Base-by-base conservation (phyloP, 1,140 invertebrate genomes). In the Tetramorium simillimum region DNA sequence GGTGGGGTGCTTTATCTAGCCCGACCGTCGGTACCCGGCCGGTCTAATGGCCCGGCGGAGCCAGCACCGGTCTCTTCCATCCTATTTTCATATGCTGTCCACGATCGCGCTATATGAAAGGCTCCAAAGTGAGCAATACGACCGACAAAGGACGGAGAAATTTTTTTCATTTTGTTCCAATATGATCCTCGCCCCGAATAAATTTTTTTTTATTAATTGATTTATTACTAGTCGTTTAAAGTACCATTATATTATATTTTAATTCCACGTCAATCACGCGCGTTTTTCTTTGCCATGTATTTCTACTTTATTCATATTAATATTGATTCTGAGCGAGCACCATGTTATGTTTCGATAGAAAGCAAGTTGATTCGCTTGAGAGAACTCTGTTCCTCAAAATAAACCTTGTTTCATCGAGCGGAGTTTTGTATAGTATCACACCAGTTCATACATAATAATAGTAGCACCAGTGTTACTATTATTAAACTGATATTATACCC, bases 1-100 rank as follows among this genome's bases (percentile, higher is more conserved):
- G 84, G 75, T 65, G 88, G 87, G 85, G 84, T 33, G 88, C 73
- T 92, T 87, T 91, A 91, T 92, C 88, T 87, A 81, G 70, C 51
- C 40, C 24, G 81, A 84, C 62, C 65, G 60, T 78, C 73, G 43
- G 56, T 67, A 67, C 65, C 76, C 67, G 65, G 63, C 65, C 33
- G 37, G 75, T n/a, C 88, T 85, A 90, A 90, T 90, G 86, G 70
- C 69, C 43, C 43, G 86, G 65, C 69, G 46, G 51, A 86, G 73
- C 76, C 77, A 75, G 53, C 63, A 81, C 70, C 60, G 60, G 60
- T 62, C 72, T 63, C 62, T 40, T 72, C 77, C 78, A 86, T 89
- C 76, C 46, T 58, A 62, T 87, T 88, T 62, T 58, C 80, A 28
- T 49, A 46, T 40, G 56, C 40, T 84, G 14, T 24, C 16, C 49